phyloP scores from a whole-genome alignment of 2,113 vertebrate genomes.

The Lethenteron reissneri region DNA sequence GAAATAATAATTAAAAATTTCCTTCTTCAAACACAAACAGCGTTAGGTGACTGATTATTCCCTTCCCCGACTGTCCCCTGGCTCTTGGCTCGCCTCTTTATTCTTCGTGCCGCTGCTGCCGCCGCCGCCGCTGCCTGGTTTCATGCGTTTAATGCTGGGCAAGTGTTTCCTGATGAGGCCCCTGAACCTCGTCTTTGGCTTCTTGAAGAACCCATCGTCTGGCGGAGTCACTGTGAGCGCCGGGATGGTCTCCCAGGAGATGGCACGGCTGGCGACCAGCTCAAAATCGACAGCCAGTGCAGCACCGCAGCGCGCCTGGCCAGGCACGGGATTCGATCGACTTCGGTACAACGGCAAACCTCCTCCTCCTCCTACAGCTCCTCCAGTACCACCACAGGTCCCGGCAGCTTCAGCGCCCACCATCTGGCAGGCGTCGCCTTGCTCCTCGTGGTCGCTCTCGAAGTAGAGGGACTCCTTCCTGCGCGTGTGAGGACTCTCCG shows the following conservation, averaged over 20 bases:
- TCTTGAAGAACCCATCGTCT: conserved; percentile 10
- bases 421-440: conserved; percentile 11
- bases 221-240: background rate
- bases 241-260: conserved; percentile 11
- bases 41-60: too few species aligned
- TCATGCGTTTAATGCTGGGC: conserved; percentile 12
- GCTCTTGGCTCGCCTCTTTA: too few species aligned
- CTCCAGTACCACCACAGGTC: too few species aligned
- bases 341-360: background rate
- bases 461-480: conserved; percentile 29
- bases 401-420: too few species aligned
- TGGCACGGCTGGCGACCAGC: background rate
- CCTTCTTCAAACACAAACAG: too few species aligned
- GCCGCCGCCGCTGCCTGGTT: conserved; percentile 5
- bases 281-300: background rate
- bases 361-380: conserved; percentile 12
- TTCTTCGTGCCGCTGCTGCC: too few species aligned
- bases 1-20: too few species aligned
- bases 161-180: conserved; percentile 18
- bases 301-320: background rate
- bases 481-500: conserved; percentile 21
- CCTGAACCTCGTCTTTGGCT: conserved; percentile 21
- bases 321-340: conserved; percentile 9
- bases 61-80: too few species aligned
- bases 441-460: conserved; percentile 13